phyloP scores from a whole-genome alignment of 2,113 vertebrate genomes.

The Nematolebias whitei region DNA sequence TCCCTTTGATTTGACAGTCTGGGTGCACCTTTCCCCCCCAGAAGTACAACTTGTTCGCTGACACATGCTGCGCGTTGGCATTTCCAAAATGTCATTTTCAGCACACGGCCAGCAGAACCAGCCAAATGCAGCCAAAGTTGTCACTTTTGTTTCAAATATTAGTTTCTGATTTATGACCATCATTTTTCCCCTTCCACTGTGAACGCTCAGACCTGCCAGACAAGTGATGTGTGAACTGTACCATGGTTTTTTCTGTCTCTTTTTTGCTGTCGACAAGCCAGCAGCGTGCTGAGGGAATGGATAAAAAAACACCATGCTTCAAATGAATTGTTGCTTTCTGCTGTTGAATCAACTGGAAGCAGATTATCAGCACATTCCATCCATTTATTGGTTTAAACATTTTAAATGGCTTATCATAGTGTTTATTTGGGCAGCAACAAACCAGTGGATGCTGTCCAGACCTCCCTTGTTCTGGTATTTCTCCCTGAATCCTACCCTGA shows the following conservation, averaged over 20 bases:
- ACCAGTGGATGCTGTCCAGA: neutral
- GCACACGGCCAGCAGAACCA: slow-evolving; percentile 19
- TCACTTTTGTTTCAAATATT: slow-evolving; percentile 49
- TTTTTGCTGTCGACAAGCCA: slow-evolving; percentile 22
- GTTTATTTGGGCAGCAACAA: neutral
- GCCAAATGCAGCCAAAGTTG: slow-evolving; percentile 43
- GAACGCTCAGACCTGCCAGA: slow-evolving; percentile 45
- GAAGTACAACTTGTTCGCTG: slow-evolving; percentile 46
- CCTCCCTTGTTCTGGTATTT: neutral
- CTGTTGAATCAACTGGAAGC: neutral
- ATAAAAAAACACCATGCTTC: neutral
- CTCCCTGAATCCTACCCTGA: no score
- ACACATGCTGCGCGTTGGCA: slow-evolving; percentile 30
- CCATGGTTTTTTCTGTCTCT: neutral
- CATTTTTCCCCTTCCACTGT: slow-evolving; percentile 3
- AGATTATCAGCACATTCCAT: neutral
- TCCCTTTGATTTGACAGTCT: slow-evolving; percentile 63
- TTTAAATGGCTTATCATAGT: neutral
- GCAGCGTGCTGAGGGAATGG: neutral
- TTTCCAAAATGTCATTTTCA: slow-evolving; percentile 48
- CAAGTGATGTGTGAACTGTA: slow-evolving; percentile 42
- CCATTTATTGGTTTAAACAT: neutral
- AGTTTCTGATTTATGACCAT: slow-evolving; percentile 54
- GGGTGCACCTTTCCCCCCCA: neutral
- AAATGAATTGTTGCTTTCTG: slow-evolving; percentile 3